Conservation (phyloP, 1,140 invertebrate genomes). For the Drosophila sucinea region DNA sequence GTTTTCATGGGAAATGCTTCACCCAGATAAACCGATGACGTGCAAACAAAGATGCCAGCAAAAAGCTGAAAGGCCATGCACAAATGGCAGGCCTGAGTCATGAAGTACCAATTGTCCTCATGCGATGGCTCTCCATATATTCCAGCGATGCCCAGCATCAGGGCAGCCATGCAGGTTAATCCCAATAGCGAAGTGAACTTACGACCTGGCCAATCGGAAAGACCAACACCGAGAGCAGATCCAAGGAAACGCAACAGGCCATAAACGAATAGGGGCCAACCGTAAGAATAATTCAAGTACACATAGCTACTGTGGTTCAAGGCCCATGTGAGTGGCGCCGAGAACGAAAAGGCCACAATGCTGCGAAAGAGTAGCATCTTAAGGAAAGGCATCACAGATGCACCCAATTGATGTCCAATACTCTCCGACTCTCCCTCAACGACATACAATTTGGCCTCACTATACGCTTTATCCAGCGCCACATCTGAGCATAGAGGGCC, state of each 20-base stretch:
- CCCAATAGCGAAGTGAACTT: constrained; percentile 44
- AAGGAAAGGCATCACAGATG: constrained; percentile 34
- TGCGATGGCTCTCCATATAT: constrained; percentile 38
- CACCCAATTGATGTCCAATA: constrained; percentile 8
- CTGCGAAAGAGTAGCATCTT: constrained; percentile 48
- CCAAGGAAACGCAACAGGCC: constrained; percentile 44
- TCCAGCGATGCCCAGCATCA: constrained; percentile 45
- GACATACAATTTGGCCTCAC: constrained; percentile 49
- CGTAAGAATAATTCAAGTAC: constrained; percentile 1
- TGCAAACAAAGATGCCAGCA: constrained; percentile 48
- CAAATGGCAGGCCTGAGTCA: constrained; percentile 40
- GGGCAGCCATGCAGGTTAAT: constrained; percentile 41
- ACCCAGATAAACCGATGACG: constrained; percentile 43
- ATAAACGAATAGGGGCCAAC: constrained; percentile 46
- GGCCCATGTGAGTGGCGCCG: constrained; percentile 36
- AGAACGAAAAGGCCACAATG: constrained; percentile 57
- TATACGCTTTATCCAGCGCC: constrained; percentile 19
- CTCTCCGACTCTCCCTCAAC: constrained; percentile 26
- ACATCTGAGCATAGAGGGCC: constrained; percentile 9
- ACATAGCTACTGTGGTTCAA: constrained; percentile 31
- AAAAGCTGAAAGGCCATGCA: constrained; percentile 50
- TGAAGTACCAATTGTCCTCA: constrained; percentile 21
- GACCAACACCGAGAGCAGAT: constrained; percentile 21
- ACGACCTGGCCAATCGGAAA: constrained; percentile 47
- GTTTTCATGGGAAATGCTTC: constrained; percentile 58